Evolutionary conservation across 1,140 invertebrate genomes (phyloP).

Genomic region (Megalonaias nervosa): DNA sequence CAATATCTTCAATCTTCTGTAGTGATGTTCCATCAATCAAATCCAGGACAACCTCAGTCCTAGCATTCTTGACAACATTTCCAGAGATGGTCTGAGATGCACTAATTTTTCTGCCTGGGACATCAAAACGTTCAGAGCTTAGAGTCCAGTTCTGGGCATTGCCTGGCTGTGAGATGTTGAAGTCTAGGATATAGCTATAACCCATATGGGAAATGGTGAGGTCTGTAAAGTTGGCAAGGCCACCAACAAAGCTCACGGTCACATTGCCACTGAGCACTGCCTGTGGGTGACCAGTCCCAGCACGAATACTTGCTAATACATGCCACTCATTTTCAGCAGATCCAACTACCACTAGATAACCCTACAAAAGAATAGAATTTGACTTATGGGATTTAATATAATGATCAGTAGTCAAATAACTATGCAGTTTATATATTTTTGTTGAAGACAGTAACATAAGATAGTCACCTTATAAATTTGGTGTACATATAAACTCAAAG

Average conservation of each 20-base stretch:
- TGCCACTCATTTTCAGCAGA: conserved; percentile 24
- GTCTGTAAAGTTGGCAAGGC: conserved; percentile 31
- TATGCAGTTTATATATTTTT: not conserved
- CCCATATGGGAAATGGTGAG: conserved; percentile 23
- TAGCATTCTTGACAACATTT: conserved; percentile 3
- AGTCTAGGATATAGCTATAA: conserved; percentile 49
- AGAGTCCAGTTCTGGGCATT: conserved; percentile 49
- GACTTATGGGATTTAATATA: not conserved
- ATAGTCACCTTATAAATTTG: not conserved
- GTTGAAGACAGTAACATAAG: not conserved
- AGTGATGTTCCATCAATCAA: conserved; percentile 42
- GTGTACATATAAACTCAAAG: no score
- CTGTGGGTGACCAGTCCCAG: conserved; percentile 19
- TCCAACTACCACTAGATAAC: conserved; percentile 5
- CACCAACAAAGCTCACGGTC: conserved; percentile 2
- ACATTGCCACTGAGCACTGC: conserved; percentile 11
- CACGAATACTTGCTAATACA: conserved; percentile 19
- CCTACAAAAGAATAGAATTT: not conserved
- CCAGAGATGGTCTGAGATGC: conserved; percentile 20
- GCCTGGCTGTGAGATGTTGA: conserved; percentile 46
- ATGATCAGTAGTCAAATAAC: not conserved
- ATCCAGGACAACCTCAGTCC: conserved; percentile 30
- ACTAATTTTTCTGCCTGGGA: conserved; percentile 19
- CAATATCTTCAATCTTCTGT: conserved; percentile 28
- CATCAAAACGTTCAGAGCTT: conserved; percentile 11